Percentiles rank a stretch among this genome's conserved stretches.
phyloP scores from a whole-genome alignment of 2,113 vertebrate species.

The Eublepharis macularius region DNA sequence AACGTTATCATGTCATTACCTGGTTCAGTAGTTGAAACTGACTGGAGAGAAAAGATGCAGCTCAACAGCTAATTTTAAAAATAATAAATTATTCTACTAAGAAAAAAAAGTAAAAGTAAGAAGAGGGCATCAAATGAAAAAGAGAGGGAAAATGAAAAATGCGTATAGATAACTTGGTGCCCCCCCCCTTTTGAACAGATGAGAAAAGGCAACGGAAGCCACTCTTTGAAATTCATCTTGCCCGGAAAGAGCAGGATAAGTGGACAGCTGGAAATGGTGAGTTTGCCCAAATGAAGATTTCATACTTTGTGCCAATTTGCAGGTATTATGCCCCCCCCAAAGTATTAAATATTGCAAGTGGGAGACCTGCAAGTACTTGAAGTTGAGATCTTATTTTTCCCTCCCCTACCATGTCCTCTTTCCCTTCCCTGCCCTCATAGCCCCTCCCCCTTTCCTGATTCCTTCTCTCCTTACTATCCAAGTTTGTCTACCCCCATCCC shows the following conservation, averaged over 20 bases:
- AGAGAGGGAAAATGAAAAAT: background rate
- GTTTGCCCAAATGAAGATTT: constrained; percentile 26
- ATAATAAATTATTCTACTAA: background rate
- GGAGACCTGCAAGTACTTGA: too few species aligned
- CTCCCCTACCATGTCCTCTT: too few species aligned
- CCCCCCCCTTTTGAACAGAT: background rate
- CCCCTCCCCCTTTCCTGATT: too few species aligned
- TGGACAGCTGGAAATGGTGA: constrained; percentile 15
- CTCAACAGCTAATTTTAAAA: constrained; percentile 18
- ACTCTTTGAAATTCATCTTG: constrained; percentile 40
- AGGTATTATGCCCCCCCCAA: constrained; percentile 18
- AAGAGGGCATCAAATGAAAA: too few species aligned
- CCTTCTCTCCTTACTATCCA: too few species aligned
- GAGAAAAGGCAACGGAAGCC: constrained; percentile 12
- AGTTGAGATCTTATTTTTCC: too few species aligned
- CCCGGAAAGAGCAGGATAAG: background rate
- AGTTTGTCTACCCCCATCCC: too few species aligned
- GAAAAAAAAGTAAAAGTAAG: background rate
- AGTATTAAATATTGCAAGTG: too few species aligned
- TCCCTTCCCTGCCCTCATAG: too few species aligned
- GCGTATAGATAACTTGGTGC: background rate
- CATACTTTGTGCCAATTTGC: constrained; percentile 37
- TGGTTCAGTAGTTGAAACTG: background rate
- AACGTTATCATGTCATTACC: background rate
- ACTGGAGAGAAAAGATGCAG: constrained; percentile 9